phyloP scores from a whole-genome alignment of 2,888 invertebrate species.

The Agrochola lychnidis region DNA sequence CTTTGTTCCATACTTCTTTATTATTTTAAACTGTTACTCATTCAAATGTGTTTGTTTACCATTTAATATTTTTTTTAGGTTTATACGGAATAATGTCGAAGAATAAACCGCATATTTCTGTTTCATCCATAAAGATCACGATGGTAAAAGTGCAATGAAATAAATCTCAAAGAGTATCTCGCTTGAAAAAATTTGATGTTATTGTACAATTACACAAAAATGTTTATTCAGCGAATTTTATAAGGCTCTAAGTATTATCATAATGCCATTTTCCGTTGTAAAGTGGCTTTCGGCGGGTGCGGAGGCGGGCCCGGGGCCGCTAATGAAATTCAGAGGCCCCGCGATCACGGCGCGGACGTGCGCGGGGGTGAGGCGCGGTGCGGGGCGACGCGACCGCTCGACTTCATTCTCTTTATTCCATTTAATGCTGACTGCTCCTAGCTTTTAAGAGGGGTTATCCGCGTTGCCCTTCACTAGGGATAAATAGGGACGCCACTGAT shows the following conservation, averaged over 20 bases:
- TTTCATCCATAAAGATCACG: conserved; percentile 29
- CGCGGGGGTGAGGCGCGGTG: conserved; percentile 64
- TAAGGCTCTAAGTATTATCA: conserved; percentile 89
- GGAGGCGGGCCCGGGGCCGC: conserved; percentile 79
- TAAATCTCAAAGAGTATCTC: conserved; percentile 67
- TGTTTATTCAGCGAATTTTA: conserved; percentile 89
- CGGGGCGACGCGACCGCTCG: conserved; percentile 83
- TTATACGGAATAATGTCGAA: not conserved
- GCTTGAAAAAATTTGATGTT: conserved; percentile 75
- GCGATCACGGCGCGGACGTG: conserved; percentile 68
- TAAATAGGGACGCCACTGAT: conserved; percentile 90
- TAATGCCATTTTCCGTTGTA: conserved; percentile 90
- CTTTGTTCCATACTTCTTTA: too few species aligned
- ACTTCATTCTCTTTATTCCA: conserved; percentile 90
- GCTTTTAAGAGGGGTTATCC: conserved; percentile 91
- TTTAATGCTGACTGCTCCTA: conserved; percentile 91
- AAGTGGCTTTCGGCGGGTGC: conserved; percentile 87
- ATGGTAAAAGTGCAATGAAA: conserved; percentile 68
- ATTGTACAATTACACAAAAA: conserved; percentile 87
- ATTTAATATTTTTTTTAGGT: not conserved
- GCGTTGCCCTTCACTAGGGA: conserved; percentile 89
- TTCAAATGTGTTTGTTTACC: not conserved
- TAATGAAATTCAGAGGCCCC: conserved; percentile 90
- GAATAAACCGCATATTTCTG: conserved; percentile 12
- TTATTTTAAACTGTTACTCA: not conserved